A percentile compares a stretch with the other conserved stretches of the same genome.
These are phyloP conservation scores for Nasonia longicornis DNA, from an alignment of 1,140 invertebrate genomes.

Conservation along the genomic window DNA sequence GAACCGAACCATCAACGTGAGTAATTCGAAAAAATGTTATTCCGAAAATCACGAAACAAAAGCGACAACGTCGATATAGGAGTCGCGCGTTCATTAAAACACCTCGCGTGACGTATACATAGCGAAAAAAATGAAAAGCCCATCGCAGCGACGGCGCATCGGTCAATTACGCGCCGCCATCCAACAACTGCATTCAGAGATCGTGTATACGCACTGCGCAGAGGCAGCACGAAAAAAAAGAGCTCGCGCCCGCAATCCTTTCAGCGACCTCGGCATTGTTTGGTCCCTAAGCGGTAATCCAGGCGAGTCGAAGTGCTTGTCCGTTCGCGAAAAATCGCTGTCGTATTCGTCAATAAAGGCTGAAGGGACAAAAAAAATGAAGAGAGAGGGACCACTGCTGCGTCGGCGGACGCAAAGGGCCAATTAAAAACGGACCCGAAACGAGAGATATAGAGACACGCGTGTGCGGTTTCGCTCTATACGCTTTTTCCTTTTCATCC, in stretches of 20 bases:
- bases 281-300: slow-evolving; percentile 34
- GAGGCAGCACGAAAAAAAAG: neutral
- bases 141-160: neutral
- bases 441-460: neutral
- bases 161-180: slow-evolving; percentile 2
- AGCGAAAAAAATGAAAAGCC: neutral
- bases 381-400: neutral
- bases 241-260: slow-evolving; percentile 1
- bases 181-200: neutral
- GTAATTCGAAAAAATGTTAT: neutral
- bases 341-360: slow-evolving; percentile 21
- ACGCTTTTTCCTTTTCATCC: neutral
- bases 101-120: neutral
- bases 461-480: neutral
- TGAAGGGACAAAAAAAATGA: neutral
- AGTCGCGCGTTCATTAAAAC: neutral
- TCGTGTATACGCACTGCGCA: neutral
- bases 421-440: slow-evolving; percentile 19
- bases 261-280: slow-evolving; percentile 28
- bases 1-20: neutral
- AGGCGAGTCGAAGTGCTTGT: slow-evolving; percentile 28
- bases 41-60: neutral
- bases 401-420: neutral
- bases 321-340: slow-evolving; percentile 27
- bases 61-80: neutral